Conservation (phyloP, 2,113 vertebrate genomes). For the Sander vitreus region DNA sequence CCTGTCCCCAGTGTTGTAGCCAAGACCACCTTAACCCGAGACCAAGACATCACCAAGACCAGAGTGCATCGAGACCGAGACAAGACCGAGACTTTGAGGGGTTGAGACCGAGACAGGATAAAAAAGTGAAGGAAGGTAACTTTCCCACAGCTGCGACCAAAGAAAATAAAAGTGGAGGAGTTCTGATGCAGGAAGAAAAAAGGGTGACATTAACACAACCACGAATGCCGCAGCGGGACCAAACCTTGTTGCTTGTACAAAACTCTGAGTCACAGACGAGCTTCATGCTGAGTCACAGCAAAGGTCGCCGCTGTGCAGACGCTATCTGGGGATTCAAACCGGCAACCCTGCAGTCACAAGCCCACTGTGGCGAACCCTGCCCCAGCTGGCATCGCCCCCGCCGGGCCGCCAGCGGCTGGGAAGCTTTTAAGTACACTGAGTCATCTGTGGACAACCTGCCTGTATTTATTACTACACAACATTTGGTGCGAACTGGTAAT, state of each 20-base stretch:
- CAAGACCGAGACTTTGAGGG: no score
- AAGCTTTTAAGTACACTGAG: slow-evolving; percentile 19
- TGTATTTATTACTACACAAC: slow-evolving; percentile 24
- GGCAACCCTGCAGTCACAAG: slow-evolving; percentile 23
- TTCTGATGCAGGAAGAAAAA: slow-evolving; percentile 1
- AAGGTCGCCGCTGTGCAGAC: slow-evolving; percentile 31
- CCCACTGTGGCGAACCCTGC: slow-evolving; percentile 18
- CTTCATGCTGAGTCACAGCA: slow-evolving; percentile 33
- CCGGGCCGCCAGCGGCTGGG: slow-evolving; percentile 5
- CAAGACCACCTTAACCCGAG: no score
- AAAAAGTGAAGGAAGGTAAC: neutral
- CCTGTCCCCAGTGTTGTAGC: no score
- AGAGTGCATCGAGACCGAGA: no score
- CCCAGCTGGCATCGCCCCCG: slow-evolving; percentile 2
- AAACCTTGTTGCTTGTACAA: slow-evolving; percentile 23
- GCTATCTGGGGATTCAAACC: slow-evolving; percentile 56
- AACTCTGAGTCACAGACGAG: slow-evolving; percentile 44
- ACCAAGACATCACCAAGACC: no score
- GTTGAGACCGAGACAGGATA: no score
- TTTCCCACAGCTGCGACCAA: neutral
- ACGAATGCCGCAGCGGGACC: neutral
- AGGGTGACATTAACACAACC: slow-evolving; percentile 4
- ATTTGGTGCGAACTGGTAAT: neutral
- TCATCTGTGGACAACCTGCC: slow-evolving; percentile 5
- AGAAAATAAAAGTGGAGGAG: slow-evolving; percentile 12